These are phyloP conservation scores for Sycobia sp. DNA, from an alignment of 1,140 invertebrate genomes.

Conservation along the genomic window DNA sequence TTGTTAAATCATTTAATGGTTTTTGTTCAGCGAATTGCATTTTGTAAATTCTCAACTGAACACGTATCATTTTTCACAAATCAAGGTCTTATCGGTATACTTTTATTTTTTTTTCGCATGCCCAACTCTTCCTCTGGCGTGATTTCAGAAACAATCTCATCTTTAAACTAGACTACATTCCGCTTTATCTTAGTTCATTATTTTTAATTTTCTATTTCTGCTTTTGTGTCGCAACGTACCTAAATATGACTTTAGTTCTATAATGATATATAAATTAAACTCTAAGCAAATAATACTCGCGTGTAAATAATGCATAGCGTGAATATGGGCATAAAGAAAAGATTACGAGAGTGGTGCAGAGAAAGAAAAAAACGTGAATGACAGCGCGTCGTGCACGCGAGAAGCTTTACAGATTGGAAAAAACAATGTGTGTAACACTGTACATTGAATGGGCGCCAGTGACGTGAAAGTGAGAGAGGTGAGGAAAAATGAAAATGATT, in stretches of 20 bases:
- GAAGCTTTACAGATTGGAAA: constrained; percentile 42
- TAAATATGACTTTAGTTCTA: too few relatives aligned
- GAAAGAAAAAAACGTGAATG: constrained; percentile 9
- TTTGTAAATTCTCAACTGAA: too few relatives aligned
- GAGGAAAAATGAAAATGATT: not conserved
- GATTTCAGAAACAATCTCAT: not conserved
- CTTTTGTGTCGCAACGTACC: constrained; percentile 22
- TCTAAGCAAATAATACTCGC: too few relatives aligned
- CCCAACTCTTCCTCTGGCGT: constrained; percentile 12
- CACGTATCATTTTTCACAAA: not conserved
- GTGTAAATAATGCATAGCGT: too few relatives aligned
- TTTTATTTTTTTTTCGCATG: not conserved
- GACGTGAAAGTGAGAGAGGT: not conserved
- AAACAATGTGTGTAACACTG: too few relatives aligned
- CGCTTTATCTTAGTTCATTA: too few relatives aligned
- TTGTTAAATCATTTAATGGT: too few relatives aligned
- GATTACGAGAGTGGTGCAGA: too few relatives aligned
- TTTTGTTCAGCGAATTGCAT: too few relatives aligned
- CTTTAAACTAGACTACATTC: too few relatives aligned
- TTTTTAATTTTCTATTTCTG: not conserved
- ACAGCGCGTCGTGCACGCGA: constrained; percentile 43
- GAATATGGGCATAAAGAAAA: too few relatives aligned
- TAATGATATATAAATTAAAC: too few relatives aligned
- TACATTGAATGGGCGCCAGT: constrained; percentile 3
- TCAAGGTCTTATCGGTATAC: not conserved